Percentiles rank a stretch among this genome's conserved stretches.
Evolutionary conservation across 2,797 vertebrate species (phyloP).

Genomic region (Gobionotothen gibberifrons): DNA sequence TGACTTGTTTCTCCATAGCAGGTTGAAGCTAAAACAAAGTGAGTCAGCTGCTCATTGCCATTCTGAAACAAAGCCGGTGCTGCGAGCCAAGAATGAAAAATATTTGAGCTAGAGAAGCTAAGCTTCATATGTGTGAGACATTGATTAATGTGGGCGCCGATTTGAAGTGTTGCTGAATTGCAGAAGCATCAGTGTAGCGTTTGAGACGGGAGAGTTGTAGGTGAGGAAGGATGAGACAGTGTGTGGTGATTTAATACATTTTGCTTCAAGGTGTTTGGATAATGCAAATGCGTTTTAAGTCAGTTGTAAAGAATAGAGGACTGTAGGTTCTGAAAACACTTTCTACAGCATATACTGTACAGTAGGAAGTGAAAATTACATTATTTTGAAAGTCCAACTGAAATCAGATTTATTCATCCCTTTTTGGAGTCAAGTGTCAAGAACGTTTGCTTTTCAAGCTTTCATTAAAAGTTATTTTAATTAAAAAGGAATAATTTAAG

Average conservation of each 20-base stretch:
- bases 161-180: slow-evolving; percentile 42
- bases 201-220: slow-evolving; percentile 27
- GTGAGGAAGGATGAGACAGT: background rate
- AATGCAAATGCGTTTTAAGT: background rate
- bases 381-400: slow-evolving; percentile 1
- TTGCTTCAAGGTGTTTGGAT: slow-evolving; percentile 11
- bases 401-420: background rate
- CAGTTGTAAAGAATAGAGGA: background rate
- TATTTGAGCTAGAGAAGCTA: slow-evolving; percentile 28
- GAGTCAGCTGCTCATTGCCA: slow-evolving; percentile 22
- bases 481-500: background rate
- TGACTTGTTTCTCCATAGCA: background rate
- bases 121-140: slow-evolving; percentile 33
- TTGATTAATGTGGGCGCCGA: slow-evolving; percentile 53
- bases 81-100: slow-evolving; percentile 20
- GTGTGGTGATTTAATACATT: slow-evolving; percentile 18
- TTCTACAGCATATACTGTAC: background rate
- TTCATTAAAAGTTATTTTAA: background rate
- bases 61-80: slow-evolving; percentile 23
- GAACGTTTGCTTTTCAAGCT: background rate
- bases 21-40: slow-evolving; percentile 20
- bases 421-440: background rate
- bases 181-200: slow-evolving; percentile 38
- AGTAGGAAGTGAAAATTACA: background rate
- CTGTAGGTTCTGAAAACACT: too few relatives aligned